A percentile compares a stretch with the other conserved stretches of the same genome.
Evolutionary conservation across 2,888 invertebrate species (phyloP).

Genomic region (Chironomus riparius): DNA sequence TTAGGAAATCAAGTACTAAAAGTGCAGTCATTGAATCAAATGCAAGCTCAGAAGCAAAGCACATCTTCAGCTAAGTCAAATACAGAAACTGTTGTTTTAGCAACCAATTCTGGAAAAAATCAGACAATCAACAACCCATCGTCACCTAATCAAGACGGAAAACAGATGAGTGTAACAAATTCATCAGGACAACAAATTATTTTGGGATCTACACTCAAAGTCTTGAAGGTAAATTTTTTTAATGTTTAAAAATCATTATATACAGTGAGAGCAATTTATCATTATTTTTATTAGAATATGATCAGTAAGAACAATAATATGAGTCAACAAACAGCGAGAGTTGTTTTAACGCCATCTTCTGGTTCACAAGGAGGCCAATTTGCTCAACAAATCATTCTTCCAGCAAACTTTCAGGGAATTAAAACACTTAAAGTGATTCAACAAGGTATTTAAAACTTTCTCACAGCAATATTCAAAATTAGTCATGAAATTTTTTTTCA

Average conservation of each 20-base stretch:
- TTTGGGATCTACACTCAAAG: slow-evolving; percentile 30
- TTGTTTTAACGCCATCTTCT: slow-evolving; percentile 48
- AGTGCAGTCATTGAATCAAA: slow-evolving; percentile 31
- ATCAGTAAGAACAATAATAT: slow-evolving; percentile 31
- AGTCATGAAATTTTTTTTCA: not conserved
- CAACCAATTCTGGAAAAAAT: not conserved
- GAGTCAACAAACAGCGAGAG: slow-evolving; percentile 35
- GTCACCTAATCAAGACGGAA: too few relatives aligned
- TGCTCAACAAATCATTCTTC: slow-evolving; percentile 48
- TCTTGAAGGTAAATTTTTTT: slow-evolving; percentile 20
- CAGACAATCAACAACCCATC: not conserved
- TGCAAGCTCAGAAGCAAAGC: not conserved
- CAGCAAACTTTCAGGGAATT: slow-evolving; percentile 53
- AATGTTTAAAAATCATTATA: too few relatives aligned
- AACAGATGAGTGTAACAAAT: not conserved
- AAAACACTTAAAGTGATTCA: slow-evolving; percentile 55
- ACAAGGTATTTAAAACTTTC: slow-evolving; percentile 30
- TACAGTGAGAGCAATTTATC: too few relatives aligned
- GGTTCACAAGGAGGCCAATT: slow-evolving; percentile 32
- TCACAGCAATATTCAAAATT: not conserved
- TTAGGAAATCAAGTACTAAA: slow-evolving; percentile 42
- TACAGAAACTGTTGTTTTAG: slow-evolving; percentile 32
- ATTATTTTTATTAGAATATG: slow-evolving; percentile 29
- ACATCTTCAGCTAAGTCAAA: slow-evolving; percentile 30
- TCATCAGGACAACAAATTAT: slow-evolving; percentile 24